Base-by-base conservation (phyloP, 2,797 vertebrate species). In the Pampus argenteus region DNA sequence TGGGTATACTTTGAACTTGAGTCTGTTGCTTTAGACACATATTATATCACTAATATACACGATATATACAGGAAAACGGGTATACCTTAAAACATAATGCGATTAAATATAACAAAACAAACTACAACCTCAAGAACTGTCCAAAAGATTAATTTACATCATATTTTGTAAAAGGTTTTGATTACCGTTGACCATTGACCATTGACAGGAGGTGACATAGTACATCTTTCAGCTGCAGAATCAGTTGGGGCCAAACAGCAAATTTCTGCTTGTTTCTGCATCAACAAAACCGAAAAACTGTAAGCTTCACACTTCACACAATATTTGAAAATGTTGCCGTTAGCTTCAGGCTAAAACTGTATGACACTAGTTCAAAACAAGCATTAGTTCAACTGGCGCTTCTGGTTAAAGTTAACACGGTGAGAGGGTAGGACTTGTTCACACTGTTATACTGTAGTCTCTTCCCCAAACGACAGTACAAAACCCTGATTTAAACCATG, bases 401-500 rank as follows among this genome's bases (percentile, higher is more conserved):
- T 56, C 66, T 25, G 29, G 51, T 67, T 9, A n/a, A 50, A n/a
- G 25, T 71, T 50, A 65, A 64, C 51, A 70, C 42, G 15, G 23
- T 45, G n/a, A 76, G 40, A 66, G 60, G 18, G 17, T 38, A 25
- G 42, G 31, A 71, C 20, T 49, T 63, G 47, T 50, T 85, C 70
- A 73, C 66, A 65, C 28, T 42, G 38, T 18, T 47, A 18, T 48
- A 18, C 29, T 15, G 28, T 36, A 61, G 40, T 78, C 65, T 64
- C 58, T 38, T 82, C 36, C 40, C 59, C 59, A 74, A 81, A 80
- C 14, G 57, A 58, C 59, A 59, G 13, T 47, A 63, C 49, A 59
- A 42, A 66, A 69, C 59, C 45, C 60, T 59, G 55, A 76, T 80
- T 75, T 71, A 78, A 78, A 76, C 57, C 71, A 26, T 10, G 73